Base-by-base conservation (phyloP, 2,113 vertebrate species). In the Albula goreensis region DNA sequence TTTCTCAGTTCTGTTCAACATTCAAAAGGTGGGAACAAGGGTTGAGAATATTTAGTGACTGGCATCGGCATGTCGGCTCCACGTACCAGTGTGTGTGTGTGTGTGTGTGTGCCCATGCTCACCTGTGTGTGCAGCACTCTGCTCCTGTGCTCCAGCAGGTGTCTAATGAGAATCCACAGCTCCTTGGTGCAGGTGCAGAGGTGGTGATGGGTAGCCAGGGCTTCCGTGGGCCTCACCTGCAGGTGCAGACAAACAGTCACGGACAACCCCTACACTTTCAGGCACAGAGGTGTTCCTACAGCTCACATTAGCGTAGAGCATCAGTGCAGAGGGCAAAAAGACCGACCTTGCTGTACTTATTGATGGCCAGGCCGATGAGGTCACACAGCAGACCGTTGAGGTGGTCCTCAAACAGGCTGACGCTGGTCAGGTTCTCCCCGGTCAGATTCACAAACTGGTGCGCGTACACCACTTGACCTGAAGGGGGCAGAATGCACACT, bases 401-500 rank as follows among this genome's bases (percentile, higher is more conserved):
- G 87, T 98, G 97, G 84, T 96, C 96, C 93, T 98, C 97, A 95
- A 99, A 98, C 87, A 99, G 95, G 90, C 97, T 97, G 89, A 91
- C 88, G 87, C 92, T 98, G 83, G 98, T 99, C 90, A 99, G 94
- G 91, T 95, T 99, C 93, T 98, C 96, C 88, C 97, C 97, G 0
- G 96, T 96, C 91, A 98, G 92, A 93, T 97, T 96, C 90, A 97
- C 94, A 94, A 97, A 98, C 91, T 95, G 93, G 92, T 97, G 95
- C 86, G 97, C 95, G 88, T 98, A 99, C 25, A 99, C 93, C 88
- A 97, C 97, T 94, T 97, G 96, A 91, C 97, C 98, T 99, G 92
- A 89, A 90, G 85, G 86, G 86, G 91, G 49, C 53, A 56, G 48
- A 50, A 74, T 4, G 22, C 2, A 49, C 6, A 31, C 41, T 3